Evolutionary conservation across 2,888 invertebrate genomes (phyloP).

Genomic region (Sesamia inferens): DNA sequence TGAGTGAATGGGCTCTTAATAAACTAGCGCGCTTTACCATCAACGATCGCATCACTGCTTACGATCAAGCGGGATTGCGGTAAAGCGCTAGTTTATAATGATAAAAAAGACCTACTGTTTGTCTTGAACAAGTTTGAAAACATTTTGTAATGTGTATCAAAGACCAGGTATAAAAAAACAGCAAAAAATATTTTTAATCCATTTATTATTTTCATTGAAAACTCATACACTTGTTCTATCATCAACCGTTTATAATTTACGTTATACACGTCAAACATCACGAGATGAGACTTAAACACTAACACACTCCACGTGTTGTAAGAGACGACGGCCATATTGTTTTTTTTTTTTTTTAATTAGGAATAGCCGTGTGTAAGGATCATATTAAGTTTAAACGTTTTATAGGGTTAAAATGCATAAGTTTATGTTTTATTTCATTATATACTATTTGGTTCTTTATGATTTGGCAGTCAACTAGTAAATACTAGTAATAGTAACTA

Average conservation of each 20-base stretch:
- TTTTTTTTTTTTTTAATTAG: too few species aligned
- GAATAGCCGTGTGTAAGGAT: too few species aligned
- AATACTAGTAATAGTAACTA: too few species aligned
- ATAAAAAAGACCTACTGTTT: not conserved
- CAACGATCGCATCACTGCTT: too few species aligned
- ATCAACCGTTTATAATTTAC: constrained; percentile 87
- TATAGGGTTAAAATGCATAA: not conserved
- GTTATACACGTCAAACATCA: constrained; percentile 82
- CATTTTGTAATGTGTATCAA: too few species aligned
- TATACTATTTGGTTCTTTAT: not conserved
- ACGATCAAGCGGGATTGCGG: too few species aligned
- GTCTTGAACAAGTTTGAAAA: not conserved
- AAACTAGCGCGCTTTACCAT: too few species aligned
- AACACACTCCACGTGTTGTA: constrained; percentile 69
- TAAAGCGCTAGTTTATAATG: too few species aligned
- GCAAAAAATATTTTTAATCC: constrained; percentile 75
- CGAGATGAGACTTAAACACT: constrained; percentile 71
- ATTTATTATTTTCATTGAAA: constrained; percentile 88
- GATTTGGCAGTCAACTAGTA: not conserved
- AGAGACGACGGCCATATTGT: constrained; percentile 45
- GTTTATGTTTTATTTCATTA: not conserved
- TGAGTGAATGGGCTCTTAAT: too few species aligned
- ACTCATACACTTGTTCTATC: constrained; percentile 88
- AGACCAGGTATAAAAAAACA: not conserved
- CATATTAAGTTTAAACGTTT: too few species aligned